Base-by-base conservation (phyloP, 2,888 invertebrate species). In the Therioaphis trifolii region DNA sequence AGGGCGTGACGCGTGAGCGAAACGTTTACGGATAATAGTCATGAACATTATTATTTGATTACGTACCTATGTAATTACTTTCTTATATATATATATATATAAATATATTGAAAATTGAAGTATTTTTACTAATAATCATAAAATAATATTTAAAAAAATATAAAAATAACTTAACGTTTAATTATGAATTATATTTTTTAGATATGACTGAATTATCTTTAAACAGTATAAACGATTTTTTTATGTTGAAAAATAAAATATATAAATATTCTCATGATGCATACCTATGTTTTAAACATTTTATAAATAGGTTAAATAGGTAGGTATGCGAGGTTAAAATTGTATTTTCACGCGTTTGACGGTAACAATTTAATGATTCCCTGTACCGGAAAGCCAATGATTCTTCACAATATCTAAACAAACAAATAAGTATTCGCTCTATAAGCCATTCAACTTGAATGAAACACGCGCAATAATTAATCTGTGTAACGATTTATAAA, bases 1-100 rank as follows among this genome's bases (percentile, higher is more conserved):
- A 40, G 74, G 55, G 35, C 74, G 52, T 74, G 35, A 55, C 74
- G 55, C 35, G 35, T 40, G 74, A 74, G 74, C 55, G 21, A 74
- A 55, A 55, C 21, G 72, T 74, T 55, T 35, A 35, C 14, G 35
- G 49, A 29, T 29, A 72, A 72, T n/a, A 52, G 49, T 29, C n/a
- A 52, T n/a, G 29, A 72, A 72, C 21, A 21, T 24, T 21, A 58
- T 24, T 63, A 63, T 29, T 63, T 29, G 63, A 63, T 63, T 15
- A 58, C 29, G 15, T 29, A 58, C 63, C 63, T 27, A 15, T 27
- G 24, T 63, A 15, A 29, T 58, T 58, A 58, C 11, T 15, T 24
- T 21, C 29, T 29, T 63, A 35, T 29, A 14, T 15, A 24, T 4
- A 63, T 27, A 61, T 61, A 11, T 2, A n/a, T 0, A 24, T 12